Percentiles rank a stretch among this genome's conserved stretches.
Conservation (phyloP, 2,113 vertebrate genomes). For the Rhea pennata region DNA sequence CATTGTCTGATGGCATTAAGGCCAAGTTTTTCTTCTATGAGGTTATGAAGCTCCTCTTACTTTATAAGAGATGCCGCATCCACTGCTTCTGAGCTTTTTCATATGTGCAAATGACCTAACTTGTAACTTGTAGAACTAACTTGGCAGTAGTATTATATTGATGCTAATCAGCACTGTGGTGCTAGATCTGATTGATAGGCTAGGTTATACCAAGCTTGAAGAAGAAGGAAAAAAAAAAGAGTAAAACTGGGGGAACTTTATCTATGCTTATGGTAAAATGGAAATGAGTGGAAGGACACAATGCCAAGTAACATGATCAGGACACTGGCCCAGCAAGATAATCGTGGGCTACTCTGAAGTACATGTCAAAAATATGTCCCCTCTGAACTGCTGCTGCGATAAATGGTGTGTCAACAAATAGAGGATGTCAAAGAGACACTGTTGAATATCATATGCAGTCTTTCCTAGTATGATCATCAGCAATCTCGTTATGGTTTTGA, state of each 20-base stretch:
- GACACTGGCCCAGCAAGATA: background rate
- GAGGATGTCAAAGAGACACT: background rate
- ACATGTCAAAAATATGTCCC: background rate
- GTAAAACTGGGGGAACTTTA: background rate
- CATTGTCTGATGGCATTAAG: background rate
- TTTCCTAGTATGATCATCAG: background rate
- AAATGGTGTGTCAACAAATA: background rate
- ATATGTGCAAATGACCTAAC: rapidly evolving
- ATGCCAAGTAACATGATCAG: background rate
- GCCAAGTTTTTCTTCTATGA: background rate
- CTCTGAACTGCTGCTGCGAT: background rate
- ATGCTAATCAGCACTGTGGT: background rate
- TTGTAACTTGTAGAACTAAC: too few relatives aligned
- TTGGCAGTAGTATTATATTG: background rate
- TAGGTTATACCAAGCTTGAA: background rate
- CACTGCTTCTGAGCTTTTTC: background rate
- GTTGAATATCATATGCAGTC: background rate
- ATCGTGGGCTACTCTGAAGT: background rate
- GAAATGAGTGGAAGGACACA: background rate
- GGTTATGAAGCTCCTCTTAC: background rate
- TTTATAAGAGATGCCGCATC: background rate
- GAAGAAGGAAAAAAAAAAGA: background rate
- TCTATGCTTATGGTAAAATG: background rate
- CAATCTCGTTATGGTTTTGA: background rate
- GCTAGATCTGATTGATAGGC: background rate